These are phyloP conservation scores for Struthio camelus DNA, from an alignment of 2,113 vertebrate species.

Conservation along the genomic window DNA sequence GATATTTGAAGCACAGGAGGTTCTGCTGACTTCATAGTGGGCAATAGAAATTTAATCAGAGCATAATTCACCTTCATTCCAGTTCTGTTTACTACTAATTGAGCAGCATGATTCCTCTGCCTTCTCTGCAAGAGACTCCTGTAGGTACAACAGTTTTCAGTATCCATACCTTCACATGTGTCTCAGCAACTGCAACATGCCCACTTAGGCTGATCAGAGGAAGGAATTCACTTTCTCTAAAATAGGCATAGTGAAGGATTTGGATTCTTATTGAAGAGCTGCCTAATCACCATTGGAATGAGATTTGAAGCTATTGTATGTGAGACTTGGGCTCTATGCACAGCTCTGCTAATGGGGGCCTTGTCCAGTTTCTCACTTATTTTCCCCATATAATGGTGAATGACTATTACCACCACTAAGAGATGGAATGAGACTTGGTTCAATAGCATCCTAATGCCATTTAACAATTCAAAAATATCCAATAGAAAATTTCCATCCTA, in stretches of 20 bases:
- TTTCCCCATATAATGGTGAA: background rate
- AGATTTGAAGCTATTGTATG: too few relatives aligned
- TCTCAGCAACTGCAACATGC: background rate
- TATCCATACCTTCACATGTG: background rate
- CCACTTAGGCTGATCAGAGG: background rate
- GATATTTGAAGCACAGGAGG: background rate
- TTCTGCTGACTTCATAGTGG: background rate
- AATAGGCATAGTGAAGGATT: background rate
- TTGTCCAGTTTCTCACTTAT: background rate
- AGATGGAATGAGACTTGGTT: background rate
- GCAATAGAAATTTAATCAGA: background rate
- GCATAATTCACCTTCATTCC: background rate
- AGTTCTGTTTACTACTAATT: background rate
- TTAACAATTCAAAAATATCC: background rate
- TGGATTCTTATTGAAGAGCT: background rate
- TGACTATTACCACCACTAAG: background rate
- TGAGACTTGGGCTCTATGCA: background rate
- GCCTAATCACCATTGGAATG: background rate
- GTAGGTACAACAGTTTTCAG: background rate
- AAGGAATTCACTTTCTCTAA: background rate
- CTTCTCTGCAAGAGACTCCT: background rate
- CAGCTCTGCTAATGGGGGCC: background rate
- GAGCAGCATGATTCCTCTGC: background rate
- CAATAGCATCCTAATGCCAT: background rate
- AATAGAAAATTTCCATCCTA: background rate